phyloP scores from a whole-genome alignment of 2,113 vertebrate species.

The Labrus mixtus region DNA sequence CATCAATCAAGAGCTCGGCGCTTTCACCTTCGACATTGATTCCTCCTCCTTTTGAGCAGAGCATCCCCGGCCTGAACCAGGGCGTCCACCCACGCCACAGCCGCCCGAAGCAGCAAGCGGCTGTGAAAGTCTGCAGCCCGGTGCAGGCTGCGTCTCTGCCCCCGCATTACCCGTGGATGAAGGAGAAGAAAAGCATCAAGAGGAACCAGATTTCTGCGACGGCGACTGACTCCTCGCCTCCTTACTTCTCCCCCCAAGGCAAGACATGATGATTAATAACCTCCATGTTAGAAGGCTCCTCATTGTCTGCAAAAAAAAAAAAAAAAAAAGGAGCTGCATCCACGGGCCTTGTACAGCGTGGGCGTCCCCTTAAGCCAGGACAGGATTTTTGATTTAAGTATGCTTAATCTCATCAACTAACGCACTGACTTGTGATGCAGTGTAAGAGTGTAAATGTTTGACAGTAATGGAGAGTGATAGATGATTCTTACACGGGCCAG shows the following conservation, averaged over 20 bases:
- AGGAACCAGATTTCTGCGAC: slow-evolving; percentile 82
- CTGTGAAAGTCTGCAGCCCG: slow-evolving; percentile 87
- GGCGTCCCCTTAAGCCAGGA: slow-evolving; percentile 47
- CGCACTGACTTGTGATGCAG: slow-evolving; percentile 86
- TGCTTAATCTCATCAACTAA: slow-evolving; percentile 73
- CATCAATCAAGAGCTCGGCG: slow-evolving; percentile 99
- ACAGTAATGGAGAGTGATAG: slow-evolving; percentile 99
- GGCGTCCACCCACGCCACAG: slow-evolving; percentile 93
- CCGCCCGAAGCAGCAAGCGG: slow-evolving; percentile 87
- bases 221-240: slow-evolving; percentile 84
- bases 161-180: slow-evolving; percentile 98
- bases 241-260: slow-evolving; percentile 96
- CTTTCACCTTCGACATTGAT: slow-evolving; percentile 98
- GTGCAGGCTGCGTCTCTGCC: slow-evolving; percentile 87
- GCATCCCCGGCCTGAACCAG: slow-evolving; percentile 94
- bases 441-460: slow-evolving; percentile 94
- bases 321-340: slow-evolving; percentile 55
- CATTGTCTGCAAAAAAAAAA: slow-evolving; percentile 57
- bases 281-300: slow-evolving; percentile 65
- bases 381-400: slow-evolving; percentile 68
- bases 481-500: slow-evolving; percentile 93
- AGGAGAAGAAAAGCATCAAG: slow-evolving; percentile 96
- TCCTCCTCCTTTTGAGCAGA: slow-evolving; percentile 99
- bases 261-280: slow-evolving; percentile 85
- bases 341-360: slow-evolving; percentile 54